A percentile compares a stretch with the other conserved stretches of the same genome.
phyloP scores from a whole-genome alignment of 2,888 invertebrate species.

The Thumatha senex region DNA sequence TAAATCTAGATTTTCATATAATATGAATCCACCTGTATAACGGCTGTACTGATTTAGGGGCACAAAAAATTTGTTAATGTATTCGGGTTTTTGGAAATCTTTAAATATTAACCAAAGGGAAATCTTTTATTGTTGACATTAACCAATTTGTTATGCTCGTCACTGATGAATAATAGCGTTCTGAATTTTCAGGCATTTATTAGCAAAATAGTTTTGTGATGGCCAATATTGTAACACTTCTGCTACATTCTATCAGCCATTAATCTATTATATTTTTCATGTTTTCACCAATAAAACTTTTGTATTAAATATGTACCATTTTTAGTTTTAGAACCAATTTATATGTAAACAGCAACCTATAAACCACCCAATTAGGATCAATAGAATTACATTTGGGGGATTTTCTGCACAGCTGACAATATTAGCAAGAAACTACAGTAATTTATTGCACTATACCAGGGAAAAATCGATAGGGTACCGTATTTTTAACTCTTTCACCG shows the following conservation, averaged over 20 bases:
- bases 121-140: conserved; percentile 71
- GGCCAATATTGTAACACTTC: conserved; percentile 83
- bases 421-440: no score
- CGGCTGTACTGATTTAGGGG: conserved; percentile 78
- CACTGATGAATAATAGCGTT: conserved; percentile 71
- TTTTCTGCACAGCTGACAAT: no score
- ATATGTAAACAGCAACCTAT: conserved; percentile 78
- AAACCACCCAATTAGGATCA: conserved; percentile 40
- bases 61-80: conserved; percentile 83
- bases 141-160: conserved; percentile 81
- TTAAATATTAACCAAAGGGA: conserved; percentile 71
- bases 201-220: conserved; percentile 81
- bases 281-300: conserved; percentile 84
- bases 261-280: conserved; percentile 84
- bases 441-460: no score
- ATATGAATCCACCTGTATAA: conserved; percentile 59
- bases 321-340: conserved; percentile 83
- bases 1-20: conserved; percentile 62
- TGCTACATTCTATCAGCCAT: conserved; percentile 84
- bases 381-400: not conserved
- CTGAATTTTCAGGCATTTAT: conserved; percentile 83
- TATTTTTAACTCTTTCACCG: no score
- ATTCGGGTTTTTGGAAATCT: conserved; percentile 75
- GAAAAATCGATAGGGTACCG: no score
- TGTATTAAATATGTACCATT: conserved; percentile 84